Percentiles rank a stretch among this genome's conserved stretches.
phyloP scores from a whole-genome alignment of 2,113 vertebrate species.

The Megatriorchis doriae region DNA sequence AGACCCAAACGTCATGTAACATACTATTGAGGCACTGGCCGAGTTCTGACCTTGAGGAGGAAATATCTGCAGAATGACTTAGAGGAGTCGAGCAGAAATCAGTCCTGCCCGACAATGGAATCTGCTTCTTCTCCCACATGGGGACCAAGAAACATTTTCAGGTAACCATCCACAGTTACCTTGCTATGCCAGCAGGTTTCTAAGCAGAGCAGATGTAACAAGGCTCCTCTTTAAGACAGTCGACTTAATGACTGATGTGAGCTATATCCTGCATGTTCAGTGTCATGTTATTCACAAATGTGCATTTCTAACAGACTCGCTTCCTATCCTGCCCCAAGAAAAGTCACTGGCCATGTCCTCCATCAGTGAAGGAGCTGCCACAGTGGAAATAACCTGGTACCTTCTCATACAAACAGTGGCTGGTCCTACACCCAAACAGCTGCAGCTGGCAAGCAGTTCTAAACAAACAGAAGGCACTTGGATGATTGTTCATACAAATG shows the following conservation, averaged over 20 bases:
- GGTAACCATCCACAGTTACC: neutral
- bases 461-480: neutral
- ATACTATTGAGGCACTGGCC: neutral
- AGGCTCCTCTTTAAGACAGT: neutral
- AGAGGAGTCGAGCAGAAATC: neutral
- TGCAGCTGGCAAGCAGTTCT: neutral
- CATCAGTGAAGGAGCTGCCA: neutral
- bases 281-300: neutral
- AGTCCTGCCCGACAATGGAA: neutral
- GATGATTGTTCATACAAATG: neutral
- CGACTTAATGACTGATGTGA: neutral
- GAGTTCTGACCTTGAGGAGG: neutral
- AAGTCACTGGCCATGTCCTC: neutral
- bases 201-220: neutral
- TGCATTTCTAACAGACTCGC: neutral
- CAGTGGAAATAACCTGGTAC: neutral
- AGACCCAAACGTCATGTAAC: neutral
- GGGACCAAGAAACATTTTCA: neutral
- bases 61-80: neutral
- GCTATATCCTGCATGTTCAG: neutral
- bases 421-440: neutral
- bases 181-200: neutral
- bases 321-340: neutral
- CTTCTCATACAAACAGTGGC: neutral
- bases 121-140: neutral